Evolutionary conservation across 35 echinoderm and acorn worm species (phyloP), one percentile per base, ranked within the genome.

Genomic region (Heliocidaris tuberculata): DNA sequence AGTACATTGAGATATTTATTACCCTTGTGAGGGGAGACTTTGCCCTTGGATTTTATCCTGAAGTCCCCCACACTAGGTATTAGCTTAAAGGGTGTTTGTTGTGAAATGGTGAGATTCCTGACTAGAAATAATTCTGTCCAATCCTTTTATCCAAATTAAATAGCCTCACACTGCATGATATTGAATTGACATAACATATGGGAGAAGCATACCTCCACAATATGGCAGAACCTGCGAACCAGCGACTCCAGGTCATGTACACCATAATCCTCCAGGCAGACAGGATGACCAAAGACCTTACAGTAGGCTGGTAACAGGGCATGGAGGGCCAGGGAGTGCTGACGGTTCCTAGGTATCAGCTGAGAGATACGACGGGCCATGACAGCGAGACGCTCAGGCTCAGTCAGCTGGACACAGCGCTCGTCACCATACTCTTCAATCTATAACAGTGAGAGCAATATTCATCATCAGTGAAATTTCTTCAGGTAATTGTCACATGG

Each of bases 341-440:
- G 96, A 24, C 95, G 96, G 21, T 94, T 97, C 93, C 88, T 56
- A 4, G 94, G 97, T 13, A 99, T 35, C 31, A 99, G 93, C 50
- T 96, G 65, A 30, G 94, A 97, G 42, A 97, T 94, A 24, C 91
- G 96, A 47, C 86, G 88, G 47, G 95, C 97, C 86, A 99, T 47
- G 87, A 95, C 49, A 21, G 97, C 85, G 13, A 99, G 93, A 21
- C 96, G 96, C 30, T 99, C 98, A 7, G 95, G 60, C 50, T 90
- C 94, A 13, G 97, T 97, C 92, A 99, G 94, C 24, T 56, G 95
- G 11, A 99, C 94, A 10, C 85, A 59, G 31, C 96, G 95, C 31
- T 99, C 98, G 21, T 96, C 93, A 47, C 97, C 98, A n/a, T 94
- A 90, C 50, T 97, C 96, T n/a, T 94, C 92, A 85, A 97, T 95